Evolutionary conservation across 64 coral and sea anemone genomes (phyloP).

Genomic region (Hydrozoanthus tunicans): DNA sequence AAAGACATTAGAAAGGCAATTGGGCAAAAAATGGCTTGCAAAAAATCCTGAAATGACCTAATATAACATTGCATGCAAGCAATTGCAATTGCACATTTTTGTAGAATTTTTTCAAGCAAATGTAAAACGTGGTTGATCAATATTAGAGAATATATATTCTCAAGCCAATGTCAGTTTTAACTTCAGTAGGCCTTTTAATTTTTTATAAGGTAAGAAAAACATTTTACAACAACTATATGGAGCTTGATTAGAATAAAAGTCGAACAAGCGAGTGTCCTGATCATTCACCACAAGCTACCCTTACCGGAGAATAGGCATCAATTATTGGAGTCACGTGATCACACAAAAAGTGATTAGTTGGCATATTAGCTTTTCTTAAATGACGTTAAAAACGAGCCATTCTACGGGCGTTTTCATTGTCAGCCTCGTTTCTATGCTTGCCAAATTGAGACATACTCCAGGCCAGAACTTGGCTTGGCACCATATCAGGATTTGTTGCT

Average conservation of each 20-base stretch:
- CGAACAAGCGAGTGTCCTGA: neutral
- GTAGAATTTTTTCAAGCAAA: too few species aligned
- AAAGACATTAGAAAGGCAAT: constrained; percentile 57
- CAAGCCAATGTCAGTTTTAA: too few species aligned
- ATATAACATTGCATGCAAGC: too few species aligned
- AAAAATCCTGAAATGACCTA: neutral
- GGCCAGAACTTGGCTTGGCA: neutral
- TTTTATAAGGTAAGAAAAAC: too few species aligned
- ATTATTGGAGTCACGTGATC: neutral
- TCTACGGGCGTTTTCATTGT: neutral
- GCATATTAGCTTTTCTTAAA: neutral
- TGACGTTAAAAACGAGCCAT: neutral
- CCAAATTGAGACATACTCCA: neutral
- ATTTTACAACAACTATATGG: too few species aligned
- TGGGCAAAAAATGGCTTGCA: neutral
- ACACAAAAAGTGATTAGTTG: neutral
- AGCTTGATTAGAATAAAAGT: too few species aligned
- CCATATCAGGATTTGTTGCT: neutral
- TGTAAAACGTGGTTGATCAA: too few species aligned
- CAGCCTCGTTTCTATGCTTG: constrained; percentile 3
- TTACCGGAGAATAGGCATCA: neutral
- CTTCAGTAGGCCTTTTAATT: too few species aligned
- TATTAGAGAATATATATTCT: too few species aligned
- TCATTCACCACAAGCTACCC: neutral
- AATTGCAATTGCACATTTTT: too few species aligned